Base-by-base conservation (phyloP, 2,113 vertebrate genomes). In the Sapayoa aenigma region DNA sequence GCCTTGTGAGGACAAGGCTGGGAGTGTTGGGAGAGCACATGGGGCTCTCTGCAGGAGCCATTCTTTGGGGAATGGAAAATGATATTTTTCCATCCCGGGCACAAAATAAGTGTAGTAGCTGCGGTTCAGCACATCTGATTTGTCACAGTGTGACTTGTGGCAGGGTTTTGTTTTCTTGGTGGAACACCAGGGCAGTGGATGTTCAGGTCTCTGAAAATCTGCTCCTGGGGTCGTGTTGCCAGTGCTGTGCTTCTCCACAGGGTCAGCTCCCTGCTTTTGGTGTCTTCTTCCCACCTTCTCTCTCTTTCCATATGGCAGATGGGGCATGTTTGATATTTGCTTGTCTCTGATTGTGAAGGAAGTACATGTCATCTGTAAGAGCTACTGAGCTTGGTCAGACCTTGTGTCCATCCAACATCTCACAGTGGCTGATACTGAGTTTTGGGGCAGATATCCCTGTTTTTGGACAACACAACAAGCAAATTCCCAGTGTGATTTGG, bases 401-500 rank as follows among this genome's bases (percentile, higher is more conserved):
- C 62, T 49, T 0, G 0, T 31, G 55, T 74, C 46, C 16, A 7
- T 22, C 49, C 25, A 67, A n/a, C 35, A 14, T 20, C 42, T 46
- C 28, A 52, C 39, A 59, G 47, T 3, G 55, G 18, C 44, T 47
- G 59, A 7, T 50, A 25, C 15, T 11, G 44, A 39, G 2, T 41
- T 85, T n/a, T 31, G 33, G 62, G 49, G 41, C 35, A 60, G 35
- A 39, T 12, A 28, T 28, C 17, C 8, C 74, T 28, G 30, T 8
- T 75, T 35, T 18, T 3, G 7, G 6, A 3, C 67, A 53, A 33
- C 0, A 4, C 31, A 69, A 17, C 24, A n/a, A 49, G 21, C 0
- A 0, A 31, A 20, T 67, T 33, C 25, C 49, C 9, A 2, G 14
- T 58, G 79, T 55, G 33, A 14, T 67, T 59, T 52, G 25, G 22